Percentiles rank a stretch among this genome's conserved stretches.
Evolutionary conservation across 2,888 invertebrate species (phyloP).

Genomic region (Cremastobaeus sp.): DNA sequence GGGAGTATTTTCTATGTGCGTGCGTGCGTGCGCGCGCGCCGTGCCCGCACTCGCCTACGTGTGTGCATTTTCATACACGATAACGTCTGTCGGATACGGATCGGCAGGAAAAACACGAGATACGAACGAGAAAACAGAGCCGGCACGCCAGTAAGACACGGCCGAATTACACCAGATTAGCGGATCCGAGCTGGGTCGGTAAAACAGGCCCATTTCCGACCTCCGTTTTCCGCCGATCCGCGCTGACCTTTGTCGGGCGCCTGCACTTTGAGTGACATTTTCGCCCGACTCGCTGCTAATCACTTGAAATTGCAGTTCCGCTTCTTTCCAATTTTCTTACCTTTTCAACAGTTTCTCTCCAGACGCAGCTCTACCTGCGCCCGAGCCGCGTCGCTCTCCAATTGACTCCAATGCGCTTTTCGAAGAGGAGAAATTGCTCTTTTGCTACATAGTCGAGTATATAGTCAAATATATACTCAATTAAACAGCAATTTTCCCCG

Average conservation of each 20-base stretch:
- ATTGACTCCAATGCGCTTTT: too few species aligned
- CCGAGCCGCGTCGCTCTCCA: too few species aligned
- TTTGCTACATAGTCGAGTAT: too few species aligned
- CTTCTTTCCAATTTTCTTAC: too few species aligned
- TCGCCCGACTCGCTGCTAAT: too few species aligned
- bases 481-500: too few species aligned
- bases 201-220: conserved; percentile 64
- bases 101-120: conserved; percentile 49
- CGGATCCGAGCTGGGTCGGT: conserved; percentile 70
- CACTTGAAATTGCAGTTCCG: too few species aligned
- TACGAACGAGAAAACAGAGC: conserved; percentile 53
- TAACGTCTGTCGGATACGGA: conserved; percentile 59
- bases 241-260: neutral
- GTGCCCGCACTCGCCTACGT: neutral
- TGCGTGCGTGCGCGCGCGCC: neutral
- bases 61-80: conserved; percentile 17
- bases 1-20: conserved; percentile 3
- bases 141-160: conserved; percentile 53
- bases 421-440: too few species aligned
- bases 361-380: too few species aligned
- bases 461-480: too few species aligned
- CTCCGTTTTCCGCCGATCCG: neutral
- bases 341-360: too few species aligned
- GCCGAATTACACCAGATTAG: conserved; percentile 73
- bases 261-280: neutral